Base-by-base conservation (phyloP, 2,113 vertebrate species). In the Gambusia holbrooki region DNA sequence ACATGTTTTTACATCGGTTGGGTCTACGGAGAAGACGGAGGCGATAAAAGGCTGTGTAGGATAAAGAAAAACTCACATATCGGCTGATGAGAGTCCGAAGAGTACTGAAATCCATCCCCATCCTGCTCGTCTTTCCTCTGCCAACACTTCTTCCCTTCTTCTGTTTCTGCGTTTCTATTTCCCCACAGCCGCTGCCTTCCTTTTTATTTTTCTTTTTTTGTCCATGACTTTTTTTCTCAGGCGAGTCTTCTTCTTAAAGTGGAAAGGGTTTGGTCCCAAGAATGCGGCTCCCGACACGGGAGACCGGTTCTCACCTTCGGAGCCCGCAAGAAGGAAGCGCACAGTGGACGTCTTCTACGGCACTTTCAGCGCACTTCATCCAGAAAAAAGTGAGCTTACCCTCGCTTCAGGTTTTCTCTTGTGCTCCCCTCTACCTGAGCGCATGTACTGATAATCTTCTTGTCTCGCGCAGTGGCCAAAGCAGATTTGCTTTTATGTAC, bases 51-150 rank as follows among this genome's bases (percentile, higher is more conserved):
- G 1, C 8, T 0, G 15, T 12, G 30, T 14, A 19, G 40, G 0
- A 3, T 6, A 9, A 66, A 27, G 10, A 48, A 29, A 29, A 76
- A 94, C 97, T 98, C 88, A 99, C 97, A 80, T 96, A 98, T 97
- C 97, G 93, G 88, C 90, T 96, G 93, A 99, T 96, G 84, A 97
- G 95, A 82, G 92, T 96, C 92, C 96, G 94, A 62, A 97, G 91
- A 30, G 92, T 91, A 91, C 96, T 96, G 93, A 96, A 95, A 89
- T 97, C 96, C 96, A 97, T 96, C 79, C 92, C 92, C 90, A 90
- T 93, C 89, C 77, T 90, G 78, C 17, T 85, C 66, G 61, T 67
- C 69, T 69, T 80, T 48, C 80, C 63, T 74, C 70, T 45, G 62
- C 33, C 78, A 73, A 71, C 79, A 33, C 80, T 73, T 40, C 62